Evolutionary conservation across 2,888 invertebrate species (phyloP).

Genomic region (Leuctra nigra): DNA sequence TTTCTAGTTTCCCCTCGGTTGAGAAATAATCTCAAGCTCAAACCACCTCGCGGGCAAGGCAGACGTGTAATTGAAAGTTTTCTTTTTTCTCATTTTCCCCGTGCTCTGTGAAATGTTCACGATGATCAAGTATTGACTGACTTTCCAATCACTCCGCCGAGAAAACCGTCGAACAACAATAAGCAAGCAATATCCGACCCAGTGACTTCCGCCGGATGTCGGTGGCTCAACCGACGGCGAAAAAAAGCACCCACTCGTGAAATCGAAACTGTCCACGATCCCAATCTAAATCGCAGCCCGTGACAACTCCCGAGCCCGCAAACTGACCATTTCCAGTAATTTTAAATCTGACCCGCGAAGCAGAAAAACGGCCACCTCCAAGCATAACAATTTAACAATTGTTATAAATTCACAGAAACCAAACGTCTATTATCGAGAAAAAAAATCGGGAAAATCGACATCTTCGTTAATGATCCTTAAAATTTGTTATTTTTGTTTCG

Average conservation of each 20-base stretch:
- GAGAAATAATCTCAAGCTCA: constrained; percentile 10
- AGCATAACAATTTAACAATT: no score
- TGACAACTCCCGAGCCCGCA: no score
- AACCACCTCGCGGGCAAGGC: background rate
- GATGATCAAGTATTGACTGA: constrained; percentile 13
- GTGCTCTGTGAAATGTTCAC: background rate
- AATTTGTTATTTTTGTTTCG: no score
- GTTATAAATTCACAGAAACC: no score
- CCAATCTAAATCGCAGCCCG: constrained; percentile 3
- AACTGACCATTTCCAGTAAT: background rate
- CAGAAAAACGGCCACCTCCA: no score
- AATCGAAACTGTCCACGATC: constrained; percentile 17
- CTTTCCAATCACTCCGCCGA: constrained; percentile 11
- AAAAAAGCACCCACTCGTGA: constrained; percentile 13
- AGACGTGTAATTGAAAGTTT: background rate
- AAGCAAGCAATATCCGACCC: constrained; percentile 2
- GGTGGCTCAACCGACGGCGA: constrained; percentile 1
- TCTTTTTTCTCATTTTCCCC: background rate
- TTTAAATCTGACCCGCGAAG: no score
- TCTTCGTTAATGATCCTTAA: no score
- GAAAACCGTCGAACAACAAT: constrained; percentile 13
- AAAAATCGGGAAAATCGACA: no score
- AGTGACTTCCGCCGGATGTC: background rate
- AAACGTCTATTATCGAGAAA: no score
- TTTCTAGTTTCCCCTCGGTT: constrained; percentile 27